Evolutionary conservation across 2,797 vertebrate species (phyloP), one percentile per base, ranked within the genome.

Genomic region (Anabacerthia variegaticeps): DNA sequence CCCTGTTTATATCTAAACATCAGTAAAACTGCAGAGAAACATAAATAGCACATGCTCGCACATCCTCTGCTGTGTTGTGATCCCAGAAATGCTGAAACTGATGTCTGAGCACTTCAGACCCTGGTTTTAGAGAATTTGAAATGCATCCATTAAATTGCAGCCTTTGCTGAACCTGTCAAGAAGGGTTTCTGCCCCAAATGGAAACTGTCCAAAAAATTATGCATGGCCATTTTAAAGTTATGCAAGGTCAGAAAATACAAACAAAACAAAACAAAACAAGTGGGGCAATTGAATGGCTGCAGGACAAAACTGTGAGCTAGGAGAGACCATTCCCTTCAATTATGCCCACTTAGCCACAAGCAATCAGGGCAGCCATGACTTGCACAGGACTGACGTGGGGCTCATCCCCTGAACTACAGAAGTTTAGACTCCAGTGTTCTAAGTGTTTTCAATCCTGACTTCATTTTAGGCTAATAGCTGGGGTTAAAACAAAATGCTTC

Each of bases 121-220:
- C 26, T 19, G 21, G 22, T 65, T 94, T 88, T 37, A 93, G 34
- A 66, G 69, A 84, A 85, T 88, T 41, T 54, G 67, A 94, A 96
- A 73, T 43, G 67, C 78, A 34, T 74, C 52, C 69, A 68, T 96
- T 79, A 96, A 94, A 95, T 86, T 73, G 78, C 59, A 79, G 91
- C 71, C 92, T 92, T 88, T 85, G 85, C 91, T 88, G 88, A 95
- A 94, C 71, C 85, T 95, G 95, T 92, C 92, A 93, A 82, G 93
- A 93, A 94, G 72, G 34, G 83, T 86, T 96, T 95, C 77, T 92
- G 80, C 56, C 91, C 91, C 89, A 95, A 81, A 92, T 85, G 74
- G 77, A 84, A 92, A 90, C 91, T 95, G 94, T 95, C 95, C 91
- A 96, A 92, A 95, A 94, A 95, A 95, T 96, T 94, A 94, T 92